Conservation (phyloP, 1,140 invertebrate genomes). For the Diprion similis region DNA sequence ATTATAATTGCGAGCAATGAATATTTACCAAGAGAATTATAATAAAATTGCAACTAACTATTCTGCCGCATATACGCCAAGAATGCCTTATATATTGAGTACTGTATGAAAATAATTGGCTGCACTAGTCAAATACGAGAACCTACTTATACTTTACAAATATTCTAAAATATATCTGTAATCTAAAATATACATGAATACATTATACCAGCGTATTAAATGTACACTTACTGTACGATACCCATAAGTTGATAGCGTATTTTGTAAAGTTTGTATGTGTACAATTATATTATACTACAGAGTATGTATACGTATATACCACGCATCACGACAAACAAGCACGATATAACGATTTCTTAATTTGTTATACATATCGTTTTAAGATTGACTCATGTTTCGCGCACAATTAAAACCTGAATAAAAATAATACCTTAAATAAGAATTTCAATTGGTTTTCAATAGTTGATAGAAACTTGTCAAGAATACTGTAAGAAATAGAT, state of each 20-base stretch:
- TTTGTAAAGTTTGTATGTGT: slow-evolving; percentile 32
- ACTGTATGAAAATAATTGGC: background rate
- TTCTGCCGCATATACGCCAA: slow-evolving; percentile 10
- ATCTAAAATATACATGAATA: background rate
- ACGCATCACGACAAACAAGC: background rate
- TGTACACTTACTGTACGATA: background rate
- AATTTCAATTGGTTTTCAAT: background rate
- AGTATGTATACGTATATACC: no score
- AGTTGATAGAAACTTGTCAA: no score
- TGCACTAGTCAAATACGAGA: slow-evolving; percentile 4
- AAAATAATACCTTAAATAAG: slow-evolving; percentile 10
- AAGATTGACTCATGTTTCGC: slow-evolving; percentile 9
- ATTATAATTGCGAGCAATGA: background rate
- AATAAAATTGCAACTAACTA: background rate
- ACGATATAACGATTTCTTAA: slow-evolving; percentile 6
- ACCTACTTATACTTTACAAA: background rate
- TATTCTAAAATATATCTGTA: background rate
- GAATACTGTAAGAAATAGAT: no score
- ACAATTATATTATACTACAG: slow-evolving; percentile 7
- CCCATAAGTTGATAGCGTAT: slow-evolving; percentile 20
- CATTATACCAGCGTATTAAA: background rate
- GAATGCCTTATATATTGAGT: slow-evolving; percentile 6
- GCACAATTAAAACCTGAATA: background rate
- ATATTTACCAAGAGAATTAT: background rate
- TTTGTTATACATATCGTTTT: slow-evolving; percentile 9